Base-by-base conservation (phyloP, 1,140 invertebrate genomes). In the Phymastichus coffea region DNA sequence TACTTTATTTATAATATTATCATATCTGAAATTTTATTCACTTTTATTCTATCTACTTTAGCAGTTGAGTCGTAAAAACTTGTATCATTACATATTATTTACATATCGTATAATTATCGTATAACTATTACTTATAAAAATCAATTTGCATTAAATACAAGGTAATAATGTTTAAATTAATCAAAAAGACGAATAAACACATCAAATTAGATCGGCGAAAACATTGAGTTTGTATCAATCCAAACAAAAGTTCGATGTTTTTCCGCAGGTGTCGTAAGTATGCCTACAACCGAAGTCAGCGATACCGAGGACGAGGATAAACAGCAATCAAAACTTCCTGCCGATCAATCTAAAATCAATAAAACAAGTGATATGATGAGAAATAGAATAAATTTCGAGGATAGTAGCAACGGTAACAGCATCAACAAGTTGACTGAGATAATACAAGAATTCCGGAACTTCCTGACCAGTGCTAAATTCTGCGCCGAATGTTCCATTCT, bases 401-500 rank as follows among this genome's bases (percentile, higher is more conserved):
- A 49, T 2, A 61, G n/a, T 35, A 48, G 26, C 23, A 56, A 56
- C 19, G 22, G 25, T 20, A 35, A 25, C 4, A 56, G 22, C 33
- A 61, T 56, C 33, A 51, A 56, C 9, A 61, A 61, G 14, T 40
- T 61, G 20, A 37, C 14, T 8, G 59, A 69, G 55, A 63, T 66
- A 49, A 65, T 69, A 55, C 66, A 70, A 46, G 64, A 68, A 38
- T 61, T 61, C n/a, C 64, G 49, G 54, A 64, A 40, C 35, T 43
- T 26, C 15, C 52, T 70, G 6, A 46, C 38, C 2, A 48, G 62
- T 7, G 61, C 66, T 35, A 58, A 63, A 33, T 54, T 57, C 17
- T 69, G 69, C 19, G 58, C 60, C 3, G 65, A 70, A 14, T 64
- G 66, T 26, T 59, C 56, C 28, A 19, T 26, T 4, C 25, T 69